phyloP scores from a whole-genome alignment of 2,113 vertebrate genomes.

The Ploceus nigricollis region DNA sequence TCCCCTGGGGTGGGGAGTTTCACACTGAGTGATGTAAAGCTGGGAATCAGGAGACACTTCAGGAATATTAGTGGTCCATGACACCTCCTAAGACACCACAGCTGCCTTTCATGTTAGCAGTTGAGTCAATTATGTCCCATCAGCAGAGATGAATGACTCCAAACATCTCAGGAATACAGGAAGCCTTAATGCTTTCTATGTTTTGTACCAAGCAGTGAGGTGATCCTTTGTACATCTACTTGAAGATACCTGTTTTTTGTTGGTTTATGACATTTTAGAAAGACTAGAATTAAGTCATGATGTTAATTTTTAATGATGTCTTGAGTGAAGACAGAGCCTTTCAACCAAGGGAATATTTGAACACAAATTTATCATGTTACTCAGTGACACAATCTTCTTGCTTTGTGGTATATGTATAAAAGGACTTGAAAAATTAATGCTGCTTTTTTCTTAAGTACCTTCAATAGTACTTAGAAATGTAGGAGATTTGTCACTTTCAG shows the following conservation, averaged over 20 bases:
- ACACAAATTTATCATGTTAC: neutral
- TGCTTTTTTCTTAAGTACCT: neutral
- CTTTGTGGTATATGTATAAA: neutral
- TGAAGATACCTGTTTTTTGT: neutral
- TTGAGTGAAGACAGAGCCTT: neutral
- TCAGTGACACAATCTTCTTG: neutral
- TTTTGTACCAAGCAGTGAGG: neutral
- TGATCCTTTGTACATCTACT: neutral
- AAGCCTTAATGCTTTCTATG: neutral
- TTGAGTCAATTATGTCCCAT: neutral
- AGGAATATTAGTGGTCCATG: neutral
- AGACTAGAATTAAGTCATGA: neutral
- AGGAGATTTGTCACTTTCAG: conserved; percentile 4
- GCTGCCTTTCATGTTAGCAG: neutral
- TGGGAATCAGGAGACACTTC: neutral
- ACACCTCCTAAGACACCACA: neutral
- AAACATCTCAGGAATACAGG: neutral
- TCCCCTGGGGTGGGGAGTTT: neutral
- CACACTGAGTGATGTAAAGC: neutral
- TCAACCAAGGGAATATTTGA: neutral
- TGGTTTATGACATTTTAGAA: neutral
- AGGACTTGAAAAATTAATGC: neutral
- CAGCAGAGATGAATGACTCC: neutral
- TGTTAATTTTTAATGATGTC: neutral
- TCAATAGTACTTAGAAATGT: neutral